Conservation (phyloP, 2,888 invertebrate genomes). For the Craniophora ligustri region DNA sequence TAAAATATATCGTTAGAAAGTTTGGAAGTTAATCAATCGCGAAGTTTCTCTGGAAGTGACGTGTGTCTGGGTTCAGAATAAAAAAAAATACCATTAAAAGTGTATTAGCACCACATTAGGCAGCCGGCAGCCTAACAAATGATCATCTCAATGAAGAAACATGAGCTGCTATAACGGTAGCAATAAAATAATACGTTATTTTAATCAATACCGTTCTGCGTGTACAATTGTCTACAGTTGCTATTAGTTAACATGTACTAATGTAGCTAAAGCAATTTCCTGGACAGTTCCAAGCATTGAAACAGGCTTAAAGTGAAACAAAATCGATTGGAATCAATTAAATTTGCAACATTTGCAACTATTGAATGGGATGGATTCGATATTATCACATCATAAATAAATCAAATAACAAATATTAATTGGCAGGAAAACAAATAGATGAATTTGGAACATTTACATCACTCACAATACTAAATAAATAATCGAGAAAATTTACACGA, state of each 20-base stretch:
- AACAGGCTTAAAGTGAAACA: constrained; percentile 17
- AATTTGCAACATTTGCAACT: constrained; percentile 4
- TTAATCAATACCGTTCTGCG: constrained; percentile 59
- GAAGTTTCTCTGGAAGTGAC: constrained; percentile 41
- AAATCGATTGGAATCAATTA: constrained; percentile 29
- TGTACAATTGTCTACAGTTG: constrained; percentile 32
- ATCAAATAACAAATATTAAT: constrained; percentile 1
- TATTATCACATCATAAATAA: neutral
- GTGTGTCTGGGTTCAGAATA: constrained; percentile 14
- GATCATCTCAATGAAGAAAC: constrained; percentile 77
- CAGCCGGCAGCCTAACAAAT: constrained; percentile 75
- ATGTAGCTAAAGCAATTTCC: constrained; percentile 37
- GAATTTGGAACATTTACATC: constrained; percentile 26
- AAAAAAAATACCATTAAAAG: constrained; percentile 73
- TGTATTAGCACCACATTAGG: constrained; percentile 75
- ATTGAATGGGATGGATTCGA: neutral
- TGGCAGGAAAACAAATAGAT: constrained; percentile 15
- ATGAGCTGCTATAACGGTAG: constrained; percentile 68
- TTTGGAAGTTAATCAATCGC: constrained; percentile 44
- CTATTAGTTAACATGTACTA: constrained; percentile 50
- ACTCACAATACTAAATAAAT: constrained; percentile 38
- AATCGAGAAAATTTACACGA: constrained; percentile 40
- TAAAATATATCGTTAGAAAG: constrained; percentile 43
- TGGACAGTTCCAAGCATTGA: constrained; percentile 19
- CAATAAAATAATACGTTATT: constrained; percentile 76